Percentiles rank a stretch among this genome's conserved stretches.
These are phyloP conservation scores for Cylas formicarius DNA, from an alignment of 1,140 invertebrate genomes.

Conservation along the genomic window DNA sequence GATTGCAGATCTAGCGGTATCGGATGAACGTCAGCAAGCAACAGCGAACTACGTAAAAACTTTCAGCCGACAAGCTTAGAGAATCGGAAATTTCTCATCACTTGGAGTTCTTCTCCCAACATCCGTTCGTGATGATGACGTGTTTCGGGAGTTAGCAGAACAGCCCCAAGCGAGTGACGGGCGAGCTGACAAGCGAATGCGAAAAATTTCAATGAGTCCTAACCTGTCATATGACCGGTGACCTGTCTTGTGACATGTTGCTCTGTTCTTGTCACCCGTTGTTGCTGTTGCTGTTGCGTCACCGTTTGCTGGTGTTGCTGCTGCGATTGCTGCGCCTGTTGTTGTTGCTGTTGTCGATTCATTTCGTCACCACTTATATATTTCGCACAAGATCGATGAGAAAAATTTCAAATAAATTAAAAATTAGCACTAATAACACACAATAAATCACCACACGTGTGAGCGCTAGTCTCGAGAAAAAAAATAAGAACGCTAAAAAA, in stretches of 20 bases:
- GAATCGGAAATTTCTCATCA: too few relatives aligned
- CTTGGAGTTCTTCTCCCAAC: too few relatives aligned
- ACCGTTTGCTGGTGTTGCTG: constrained; percentile 46
- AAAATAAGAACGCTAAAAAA: constrained; percentile 13
- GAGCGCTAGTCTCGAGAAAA: constrained; percentile 16
- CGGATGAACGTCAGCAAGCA: too few relatives aligned
- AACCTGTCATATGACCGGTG: constrained; percentile 72
- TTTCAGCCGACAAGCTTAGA: too few relatives aligned
- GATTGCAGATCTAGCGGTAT: too few relatives aligned
- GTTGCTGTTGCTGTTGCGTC: constrained; percentile 53
- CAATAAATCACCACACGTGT: constrained; percentile 32
- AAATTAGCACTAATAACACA: constrained; percentile 22
- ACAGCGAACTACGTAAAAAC: too few relatives aligned
- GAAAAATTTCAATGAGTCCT: too few relatives aligned
- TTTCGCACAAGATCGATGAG: constrained; percentile 33
- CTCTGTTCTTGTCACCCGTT: constrained; percentile 62
- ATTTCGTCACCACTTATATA: constrained; percentile 41
- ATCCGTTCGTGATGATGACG: too few relatives aligned
- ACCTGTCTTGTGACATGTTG: constrained; percentile 68
- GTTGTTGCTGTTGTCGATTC: constrained; percentile 43
- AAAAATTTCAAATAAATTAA: constrained; percentile 24
- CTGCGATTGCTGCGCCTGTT: constrained; percentile 30
- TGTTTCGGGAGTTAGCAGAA: too few relatives aligned
- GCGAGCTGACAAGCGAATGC: too few relatives aligned
- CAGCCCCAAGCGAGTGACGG: too few relatives aligned